phyloP scores from a whole-genome alignment of 2,113 vertebrate species.

The Procavia capensis region DNA sequence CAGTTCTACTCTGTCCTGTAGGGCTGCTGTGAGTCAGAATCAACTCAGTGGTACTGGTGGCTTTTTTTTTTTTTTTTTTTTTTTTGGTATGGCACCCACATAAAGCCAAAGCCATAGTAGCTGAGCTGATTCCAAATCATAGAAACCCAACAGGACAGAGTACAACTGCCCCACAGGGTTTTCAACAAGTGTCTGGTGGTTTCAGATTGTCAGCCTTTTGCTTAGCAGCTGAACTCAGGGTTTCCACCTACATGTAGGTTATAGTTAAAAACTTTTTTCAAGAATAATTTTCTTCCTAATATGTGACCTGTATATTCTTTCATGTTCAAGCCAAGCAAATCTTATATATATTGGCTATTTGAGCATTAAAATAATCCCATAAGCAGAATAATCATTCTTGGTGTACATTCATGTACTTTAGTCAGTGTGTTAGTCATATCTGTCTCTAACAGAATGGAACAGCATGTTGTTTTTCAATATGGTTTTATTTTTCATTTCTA shows the following conservation, averaged over 20 bases:
- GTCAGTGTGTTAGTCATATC: background rate
- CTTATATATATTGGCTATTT: background rate
- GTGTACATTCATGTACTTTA: background rate
- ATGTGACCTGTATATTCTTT: background rate
- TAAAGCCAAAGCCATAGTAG: too few species aligned
- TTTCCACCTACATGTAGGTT: background rate
- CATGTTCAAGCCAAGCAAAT: background rate
- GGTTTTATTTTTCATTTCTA: background rate
- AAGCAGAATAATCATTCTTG: background rate
- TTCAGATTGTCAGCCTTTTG: too few species aligned
- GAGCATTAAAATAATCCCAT: background rate
- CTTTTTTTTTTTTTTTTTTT: too few species aligned
- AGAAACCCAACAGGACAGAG: too few species aligned
- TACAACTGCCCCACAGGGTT: too few species aligned
- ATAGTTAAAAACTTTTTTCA: background rate
- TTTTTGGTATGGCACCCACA: background rate
- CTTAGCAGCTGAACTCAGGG: too few species aligned
- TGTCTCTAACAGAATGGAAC: background rate
- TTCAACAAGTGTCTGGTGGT: too few species aligned
- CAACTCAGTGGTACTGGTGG: too few species aligned
- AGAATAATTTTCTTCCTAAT: background rate
- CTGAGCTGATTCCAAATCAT: too few species aligned
- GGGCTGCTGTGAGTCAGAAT: too few species aligned
- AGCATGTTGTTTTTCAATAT: background rate
- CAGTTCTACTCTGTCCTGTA: too few species aligned